Conservation (phyloP, 2,888 invertebrate genomes). For the Caenorhabditis panamensis region DNA sequence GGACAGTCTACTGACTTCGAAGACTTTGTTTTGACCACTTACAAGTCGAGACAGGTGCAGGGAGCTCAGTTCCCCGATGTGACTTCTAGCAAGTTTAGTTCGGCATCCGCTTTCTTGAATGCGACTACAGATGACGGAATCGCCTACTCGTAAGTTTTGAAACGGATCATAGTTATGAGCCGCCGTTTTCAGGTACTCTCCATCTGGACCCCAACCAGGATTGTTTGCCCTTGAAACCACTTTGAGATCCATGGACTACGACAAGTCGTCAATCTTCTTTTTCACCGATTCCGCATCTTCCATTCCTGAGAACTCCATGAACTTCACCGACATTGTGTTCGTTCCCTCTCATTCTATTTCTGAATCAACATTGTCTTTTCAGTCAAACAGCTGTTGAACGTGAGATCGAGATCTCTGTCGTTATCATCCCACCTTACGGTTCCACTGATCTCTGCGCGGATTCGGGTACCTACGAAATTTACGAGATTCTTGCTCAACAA, state of each 20-base stretch:
- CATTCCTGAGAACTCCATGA: slow-evolving; percentile 6
- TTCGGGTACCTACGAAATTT: slow-evolving; percentile 28
- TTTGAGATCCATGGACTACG: slow-evolving; percentile 56
- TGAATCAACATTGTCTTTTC: not conserved
- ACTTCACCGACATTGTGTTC: slow-evolving; percentile 61
- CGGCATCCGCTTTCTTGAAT: slow-evolving; percentile 50
- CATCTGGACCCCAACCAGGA: slow-evolving; percentile 53
- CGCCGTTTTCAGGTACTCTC: slow-evolving; percentile 39
- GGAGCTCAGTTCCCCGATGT: slow-evolving; percentile 34
- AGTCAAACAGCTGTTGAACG: slow-evolving; percentile 50
- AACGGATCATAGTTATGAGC: not conserved
- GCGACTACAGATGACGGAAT: slow-evolving; percentile 47
- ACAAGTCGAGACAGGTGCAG: slow-evolving; percentile 39
- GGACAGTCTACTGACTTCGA: slow-evolving; percentile 55
- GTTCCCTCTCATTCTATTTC: slow-evolving; percentile 2
- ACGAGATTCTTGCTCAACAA: slow-evolving; percentile 49
- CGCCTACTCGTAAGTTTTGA: slow-evolving; percentile 27
- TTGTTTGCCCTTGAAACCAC: slow-evolving; percentile 57
- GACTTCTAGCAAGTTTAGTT: slow-evolving; percentile 27
- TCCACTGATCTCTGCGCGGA: slow-evolving; percentile 39
- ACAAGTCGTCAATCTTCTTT: slow-evolving; percentile 67
- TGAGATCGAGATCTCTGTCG: slow-evolving; percentile 64
- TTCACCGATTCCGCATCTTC: slow-evolving; percentile 57
- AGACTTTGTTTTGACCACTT: slow-evolving; percentile 63
- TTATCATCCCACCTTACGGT: slow-evolving; percentile 62